These are phyloP conservation scores for Meloidogyne chitwoodi DNA, from an alignment of 1,140 invertebrate genomes.

Conservation along the genomic window DNA sequence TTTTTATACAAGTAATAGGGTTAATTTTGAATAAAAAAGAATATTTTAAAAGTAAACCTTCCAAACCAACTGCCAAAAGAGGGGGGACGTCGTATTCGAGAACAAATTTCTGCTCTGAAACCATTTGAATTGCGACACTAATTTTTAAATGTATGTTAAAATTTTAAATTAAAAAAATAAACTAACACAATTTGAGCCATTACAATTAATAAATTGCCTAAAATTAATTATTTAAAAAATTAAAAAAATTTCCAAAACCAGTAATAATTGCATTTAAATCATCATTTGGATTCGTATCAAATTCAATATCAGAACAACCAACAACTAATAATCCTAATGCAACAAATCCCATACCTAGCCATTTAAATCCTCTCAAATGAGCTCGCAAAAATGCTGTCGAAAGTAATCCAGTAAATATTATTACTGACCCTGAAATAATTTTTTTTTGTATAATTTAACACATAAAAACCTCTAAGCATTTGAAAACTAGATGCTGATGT, in stretches of 20 bases:
- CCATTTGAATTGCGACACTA: conserved; percentile 76
- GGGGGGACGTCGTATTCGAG: conserved; percentile 75
- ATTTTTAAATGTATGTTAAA: conserved; percentile 60
- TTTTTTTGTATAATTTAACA: background rate
- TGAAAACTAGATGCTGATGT: conserved; percentile 91
- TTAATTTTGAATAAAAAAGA: background rate
- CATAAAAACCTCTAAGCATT: conserved; percentile 78
- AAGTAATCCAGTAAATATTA: conserved; percentile 84
- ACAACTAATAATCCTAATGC: conserved; percentile 77
- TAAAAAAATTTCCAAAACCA: conserved; percentile 57
- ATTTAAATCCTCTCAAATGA: conserved; percentile 69
- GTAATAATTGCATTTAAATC: conserved; percentile 78
- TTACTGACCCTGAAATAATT: conserved; percentile 76
- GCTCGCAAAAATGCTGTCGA: conserved; percentile 78
- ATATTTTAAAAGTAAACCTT: conserved; percentile 66
- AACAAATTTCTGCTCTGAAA: conserved; percentile 87
- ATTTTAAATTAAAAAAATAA: background rate
- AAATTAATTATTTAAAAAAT: conserved; percentile 33
- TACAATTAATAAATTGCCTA: conserved; percentile 83
- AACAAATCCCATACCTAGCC: conserved; percentile 77
- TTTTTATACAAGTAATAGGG: background rate
- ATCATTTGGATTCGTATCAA: conserved; percentile 61
- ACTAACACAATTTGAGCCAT: conserved; percentile 74
- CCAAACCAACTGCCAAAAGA: conserved; percentile 79
- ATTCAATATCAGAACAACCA: conserved; percentile 73